Evolutionary conservation across 2,888 invertebrate genomes (phyloP), one percentile per base, ranked within the genome.

Genomic region (Leucophora obtusa): DNA sequence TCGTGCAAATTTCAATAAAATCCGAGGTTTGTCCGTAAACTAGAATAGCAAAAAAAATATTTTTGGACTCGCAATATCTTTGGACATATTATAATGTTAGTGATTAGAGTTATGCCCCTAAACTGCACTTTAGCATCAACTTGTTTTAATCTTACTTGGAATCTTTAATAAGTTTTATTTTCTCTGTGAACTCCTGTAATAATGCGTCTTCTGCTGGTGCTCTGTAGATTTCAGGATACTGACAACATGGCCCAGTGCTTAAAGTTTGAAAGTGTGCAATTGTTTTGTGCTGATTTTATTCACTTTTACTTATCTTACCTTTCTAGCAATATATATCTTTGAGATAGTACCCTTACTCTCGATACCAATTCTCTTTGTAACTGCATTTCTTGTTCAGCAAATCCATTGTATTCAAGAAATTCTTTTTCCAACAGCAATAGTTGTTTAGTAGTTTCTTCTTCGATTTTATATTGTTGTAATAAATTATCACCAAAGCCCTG

Each of bases 341-440:
- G 89, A 2, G 89, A 86, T 3, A 89, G 53, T n/a, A 85, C 72
- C 89, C 89, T 88, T 2, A 89, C 28, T 8, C 88, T 84, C 50
- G 85, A 84, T 14, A 84, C 80, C 0, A 87, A 60, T n/a, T 85
- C 84, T 15, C 83, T 85, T 24, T 88, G 89, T 0, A 79, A 60
- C 18, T 82, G 62, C 33, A 87, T 28, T 82, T 88, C 88, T 21
- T 84, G 85, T 35, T 79, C 72, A 17, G 83, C 82, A 7, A 83
- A 60, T 11, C 83, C 33, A 54, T 85, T 85, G 56, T 85, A 85
- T 0, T 84, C 83, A 0, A 84, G 74, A 50, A 69, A 89, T 5
- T 83, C 79, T 10, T 69, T 47, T 56, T 88, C 87, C 62, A 89
- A 68, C 3, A 83, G 50, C 0, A 87, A 15, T 7, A 88, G 50